Percentiles rank a stretch among this genome's conserved stretches.
Evolutionary conservation across 2,888 invertebrate genomes (phyloP).

Genomic region (Nemoura dubitans): DNA sequence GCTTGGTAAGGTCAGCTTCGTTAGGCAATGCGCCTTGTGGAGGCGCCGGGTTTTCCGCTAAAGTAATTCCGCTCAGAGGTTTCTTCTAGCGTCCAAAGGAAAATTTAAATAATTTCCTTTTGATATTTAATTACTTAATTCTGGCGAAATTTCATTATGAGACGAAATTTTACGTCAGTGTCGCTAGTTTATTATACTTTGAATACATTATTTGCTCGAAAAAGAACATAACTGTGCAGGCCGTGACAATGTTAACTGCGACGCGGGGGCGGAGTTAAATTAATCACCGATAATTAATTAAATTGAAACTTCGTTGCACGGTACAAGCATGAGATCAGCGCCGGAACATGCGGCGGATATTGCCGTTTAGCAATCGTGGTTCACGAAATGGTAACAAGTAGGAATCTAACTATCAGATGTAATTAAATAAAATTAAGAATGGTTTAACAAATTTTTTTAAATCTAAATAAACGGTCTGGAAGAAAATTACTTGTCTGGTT

Average conservation of each 20-base stretch:
- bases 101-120: constrained; percentile 4
- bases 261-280: not conserved
- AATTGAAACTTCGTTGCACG: not conserved
- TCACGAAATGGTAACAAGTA: too few species aligned
- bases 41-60: not conserved
- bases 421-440: constrained; percentile 12
- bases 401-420: not conserved
- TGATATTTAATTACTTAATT: not conserved
- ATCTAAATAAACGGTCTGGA: not conserved
- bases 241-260: not conserved
- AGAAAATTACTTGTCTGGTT: not conserved
- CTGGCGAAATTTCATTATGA: not conserved
- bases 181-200: not conserved
- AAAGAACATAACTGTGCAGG: not conserved
- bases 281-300: not conserved
- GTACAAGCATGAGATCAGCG: not conserved
- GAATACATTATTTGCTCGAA: not conserved
- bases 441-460: not conserved
- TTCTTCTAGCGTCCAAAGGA: not conserved
- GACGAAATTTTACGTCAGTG: not conserved
- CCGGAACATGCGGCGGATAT: not conserved
- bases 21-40: not conserved
- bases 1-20: not conserved
- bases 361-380: not conserved
- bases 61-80: not conserved